phyloP scores from a whole-genome alignment of 2,888 invertebrate genomes.

The Tachina grossa region DNA sequence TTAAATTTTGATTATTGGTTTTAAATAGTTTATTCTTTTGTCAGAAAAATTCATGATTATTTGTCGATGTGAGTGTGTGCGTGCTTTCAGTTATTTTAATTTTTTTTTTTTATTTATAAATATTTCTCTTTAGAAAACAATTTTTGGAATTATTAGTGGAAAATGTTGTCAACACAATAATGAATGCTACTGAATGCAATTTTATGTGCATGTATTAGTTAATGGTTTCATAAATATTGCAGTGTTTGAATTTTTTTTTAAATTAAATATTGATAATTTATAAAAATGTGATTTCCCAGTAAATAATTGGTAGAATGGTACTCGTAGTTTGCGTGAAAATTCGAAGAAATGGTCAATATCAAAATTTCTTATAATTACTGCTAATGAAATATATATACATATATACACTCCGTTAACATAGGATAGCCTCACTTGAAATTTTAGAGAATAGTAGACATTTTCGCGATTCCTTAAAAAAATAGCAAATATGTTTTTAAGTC shows the following conservation, averaged over 20 bases:
- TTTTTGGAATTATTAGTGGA: slow-evolving; percentile 15
- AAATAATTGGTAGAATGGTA: not conserved
- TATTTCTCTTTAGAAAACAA: slow-evolving; percentile 11
- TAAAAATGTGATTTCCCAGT: slow-evolving; percentile 13
- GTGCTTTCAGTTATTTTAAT: not conserved
- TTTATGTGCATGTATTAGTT: not conserved
- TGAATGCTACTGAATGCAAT: slow-evolving; percentile 8
- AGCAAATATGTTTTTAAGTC: too few species aligned
- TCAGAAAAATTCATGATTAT: slow-evolving; percentile 1
- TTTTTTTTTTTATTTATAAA: not conserved
- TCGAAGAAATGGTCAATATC: too few species aligned
- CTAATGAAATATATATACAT: too few species aligned
- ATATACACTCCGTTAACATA: too few species aligned
- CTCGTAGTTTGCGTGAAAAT: too few species aligned
- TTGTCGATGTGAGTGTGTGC: not conserved
- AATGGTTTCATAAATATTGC: slow-evolving; percentile 30
- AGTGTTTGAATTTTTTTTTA: slow-evolving; percentile 16
- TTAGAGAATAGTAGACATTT: too few species aligned
- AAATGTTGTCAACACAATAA: slow-evolving; percentile 24
- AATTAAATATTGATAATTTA: not conserved
- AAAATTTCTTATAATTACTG: too few species aligned
- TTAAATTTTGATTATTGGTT: not conserved
- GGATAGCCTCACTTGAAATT: too few species aligned
- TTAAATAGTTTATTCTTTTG: not conserved
- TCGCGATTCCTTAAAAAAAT: too few species aligned